These are phyloP conservation scores for Branchellion lobata DNA, from an alignment of 2,888 invertebrate genomes.

Conservation along the genomic window DNA sequence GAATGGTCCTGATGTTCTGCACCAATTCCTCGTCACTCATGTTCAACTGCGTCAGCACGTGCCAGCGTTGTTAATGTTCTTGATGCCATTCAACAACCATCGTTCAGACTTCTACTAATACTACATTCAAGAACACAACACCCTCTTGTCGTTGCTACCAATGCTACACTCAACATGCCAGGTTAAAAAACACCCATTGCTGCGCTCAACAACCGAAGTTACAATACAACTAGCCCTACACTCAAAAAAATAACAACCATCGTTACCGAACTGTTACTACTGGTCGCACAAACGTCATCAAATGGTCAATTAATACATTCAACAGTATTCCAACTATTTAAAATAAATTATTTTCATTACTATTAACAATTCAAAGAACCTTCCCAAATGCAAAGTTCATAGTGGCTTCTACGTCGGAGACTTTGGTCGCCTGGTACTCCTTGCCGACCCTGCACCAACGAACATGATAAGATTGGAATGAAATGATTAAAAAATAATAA, in stretches of 20 bases:
- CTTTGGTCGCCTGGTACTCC: background rate
- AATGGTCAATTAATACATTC: background rate
- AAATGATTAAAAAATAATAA: background rate
- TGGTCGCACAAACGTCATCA: background rate
- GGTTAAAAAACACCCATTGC: too few relatives aligned
- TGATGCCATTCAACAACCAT: background rate
- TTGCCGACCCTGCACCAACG: background rate
- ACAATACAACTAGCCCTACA: too few relatives aligned
- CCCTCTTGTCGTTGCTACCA: too few relatives aligned
- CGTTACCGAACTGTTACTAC: too few relatives aligned
- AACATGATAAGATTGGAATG: background rate
- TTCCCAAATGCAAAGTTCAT: slow-evolving; percentile 30
- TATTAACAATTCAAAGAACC: background rate
- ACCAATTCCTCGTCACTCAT: slow-evolving; percentile 52
- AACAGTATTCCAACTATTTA: background rate
- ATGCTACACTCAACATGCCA: too few relatives aligned
- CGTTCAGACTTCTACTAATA: too few relatives aligned
- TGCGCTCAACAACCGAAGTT: too few relatives aligned
- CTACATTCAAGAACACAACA: too few relatives aligned
- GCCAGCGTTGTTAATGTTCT: background rate
- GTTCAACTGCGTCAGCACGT: slow-evolving; percentile 43
- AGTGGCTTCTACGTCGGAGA: background rate
- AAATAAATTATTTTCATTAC: background rate
- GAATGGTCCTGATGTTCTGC: slow-evolving; percentile 53
- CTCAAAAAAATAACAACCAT: too few relatives aligned